phyloP scores from a whole-genome alignment of 2,113 vertebrate genomes.

The Excalfactoria chinensis region DNA sequence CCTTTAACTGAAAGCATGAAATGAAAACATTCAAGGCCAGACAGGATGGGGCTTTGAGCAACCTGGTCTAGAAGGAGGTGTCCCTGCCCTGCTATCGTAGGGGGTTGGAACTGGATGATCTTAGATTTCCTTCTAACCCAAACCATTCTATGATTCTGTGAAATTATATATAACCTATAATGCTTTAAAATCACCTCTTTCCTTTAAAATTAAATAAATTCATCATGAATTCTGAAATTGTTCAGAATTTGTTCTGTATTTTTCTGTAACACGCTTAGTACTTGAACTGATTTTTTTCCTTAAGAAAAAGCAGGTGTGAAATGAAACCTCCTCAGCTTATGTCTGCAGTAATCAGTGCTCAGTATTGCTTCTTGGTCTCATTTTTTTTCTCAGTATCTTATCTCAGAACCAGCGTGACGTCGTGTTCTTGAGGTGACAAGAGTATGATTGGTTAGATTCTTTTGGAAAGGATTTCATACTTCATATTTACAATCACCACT shows the following conservation, averaged over 20 bases:
- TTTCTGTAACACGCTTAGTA: not conserved
- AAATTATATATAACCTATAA: not conserved
- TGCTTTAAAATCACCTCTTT: not conserved
- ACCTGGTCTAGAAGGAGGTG: no score
- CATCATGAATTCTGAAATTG: not conserved
- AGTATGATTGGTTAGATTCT: not conserved
- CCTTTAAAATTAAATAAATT: not conserved
- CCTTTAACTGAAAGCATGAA: not conserved
- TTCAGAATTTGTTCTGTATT: not conserved
- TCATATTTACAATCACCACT: not conserved
- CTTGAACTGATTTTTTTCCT: not conserved
- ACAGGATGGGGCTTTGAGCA: no score
- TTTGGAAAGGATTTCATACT: not conserved
- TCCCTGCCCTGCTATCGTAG: no score
- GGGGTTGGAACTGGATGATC: no score
- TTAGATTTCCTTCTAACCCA: no score
- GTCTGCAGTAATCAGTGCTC: not conserved
- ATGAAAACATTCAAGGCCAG: no score
- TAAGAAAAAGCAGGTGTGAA: not conserved
- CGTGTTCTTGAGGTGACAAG: not conserved
- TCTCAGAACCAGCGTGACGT: not conserved
- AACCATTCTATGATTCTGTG: no score
- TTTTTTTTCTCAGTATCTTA: not conserved
- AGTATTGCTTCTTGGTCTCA: not conserved
- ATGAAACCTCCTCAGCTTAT: not conserved